These are phyloP conservation scores for Diadromus collaris DNA, from an alignment of 2,888 invertebrate species.

Conservation along the genomic window DNA sequence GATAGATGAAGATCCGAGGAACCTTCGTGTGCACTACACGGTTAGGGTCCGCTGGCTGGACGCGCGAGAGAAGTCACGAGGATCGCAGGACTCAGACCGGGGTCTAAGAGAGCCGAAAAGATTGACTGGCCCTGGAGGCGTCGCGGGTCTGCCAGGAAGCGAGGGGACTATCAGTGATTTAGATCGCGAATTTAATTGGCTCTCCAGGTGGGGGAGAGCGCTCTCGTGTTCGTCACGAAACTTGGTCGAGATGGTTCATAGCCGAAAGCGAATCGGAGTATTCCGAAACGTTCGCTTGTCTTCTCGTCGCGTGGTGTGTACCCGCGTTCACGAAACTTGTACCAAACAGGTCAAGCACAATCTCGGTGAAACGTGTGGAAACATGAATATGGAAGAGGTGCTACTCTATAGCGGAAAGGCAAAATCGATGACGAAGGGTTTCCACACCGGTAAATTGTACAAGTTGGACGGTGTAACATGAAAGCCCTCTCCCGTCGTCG, in stretches of 20 bases:
- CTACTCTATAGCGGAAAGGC: conserved; percentile 35
- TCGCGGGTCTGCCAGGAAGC: conserved; percentile 38
- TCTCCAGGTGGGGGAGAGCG: conserved; percentile 32
- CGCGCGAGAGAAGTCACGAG: conserved; percentile 55
- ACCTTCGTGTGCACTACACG: conserved; percentile 1
- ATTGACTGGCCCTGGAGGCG: conserved; percentile 46
- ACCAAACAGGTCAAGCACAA: conserved; percentile 56
- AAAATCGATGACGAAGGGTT: conserved; percentile 56
- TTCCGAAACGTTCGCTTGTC: conserved; percentile 39
- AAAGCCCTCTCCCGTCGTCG: conserved; percentile 41
- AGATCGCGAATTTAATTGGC: conserved; percentile 59
- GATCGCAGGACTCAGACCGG: conserved; percentile 25
- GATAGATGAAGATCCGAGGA: conserved; percentile 53
- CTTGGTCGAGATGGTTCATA: conserved; percentile 51
- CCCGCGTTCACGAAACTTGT: conserved; percentile 56
- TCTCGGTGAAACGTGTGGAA: conserved; percentile 55
- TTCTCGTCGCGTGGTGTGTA: conserved; percentile 5
- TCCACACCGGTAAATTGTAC: conserved; percentile 49
- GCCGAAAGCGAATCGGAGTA: conserved; percentile 60
- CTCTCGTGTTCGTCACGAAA: conserved; percentile 44
- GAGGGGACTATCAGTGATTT: conserved; percentile 53
- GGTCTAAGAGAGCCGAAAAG: conserved; percentile 38
- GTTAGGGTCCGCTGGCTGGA: background rate
- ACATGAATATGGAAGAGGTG: conserved; percentile 59
- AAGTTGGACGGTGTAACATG: conserved; percentile 54